These are phyloP conservation scores for Nebria brevicollis DNA, from an alignment of 2,888 invertebrate species.

Conservation along the genomic window DNA sequence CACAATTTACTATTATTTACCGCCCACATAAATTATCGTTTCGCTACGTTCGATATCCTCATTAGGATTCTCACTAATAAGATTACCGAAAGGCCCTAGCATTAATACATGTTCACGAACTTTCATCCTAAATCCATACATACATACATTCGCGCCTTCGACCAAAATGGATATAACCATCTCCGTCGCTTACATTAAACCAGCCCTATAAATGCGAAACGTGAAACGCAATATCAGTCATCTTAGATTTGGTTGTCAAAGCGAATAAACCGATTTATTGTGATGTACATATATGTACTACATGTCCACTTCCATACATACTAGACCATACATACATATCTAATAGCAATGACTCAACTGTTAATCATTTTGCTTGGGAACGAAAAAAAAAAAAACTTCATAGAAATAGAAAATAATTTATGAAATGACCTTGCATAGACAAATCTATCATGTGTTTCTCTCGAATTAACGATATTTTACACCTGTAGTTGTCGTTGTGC, in stretches of 20 bases:
- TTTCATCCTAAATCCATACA: neutral
- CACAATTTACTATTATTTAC: constrained; percentile 20
- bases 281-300: neutral
- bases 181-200: neutral
- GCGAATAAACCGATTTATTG: neutral
- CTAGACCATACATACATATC: neutral
- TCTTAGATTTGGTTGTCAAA: neutral
- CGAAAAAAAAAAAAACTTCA: neutral
- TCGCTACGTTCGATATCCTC: constrained; percentile 2
- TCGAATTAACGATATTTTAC: neutral
- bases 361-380: neutral
- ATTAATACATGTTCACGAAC: constrained; percentile 8
- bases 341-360: neutral
- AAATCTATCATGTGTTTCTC: neutral
- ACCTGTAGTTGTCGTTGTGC: neutral
- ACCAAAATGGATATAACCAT: neutral
- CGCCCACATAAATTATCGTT: constrained; percentile 7
- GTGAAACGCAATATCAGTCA: neutral
- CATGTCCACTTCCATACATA: neutral
- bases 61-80: constrained; percentile 17
- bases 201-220: neutral
- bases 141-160: neutral
- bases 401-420: neutral
- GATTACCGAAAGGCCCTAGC: constrained; percentile 10
- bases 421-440: neutral